These are phyloP conservation scores for Podabrus alpinus DNA, from an alignment of 2,888 invertebrate species.

Conservation along the genomic window DNA sequence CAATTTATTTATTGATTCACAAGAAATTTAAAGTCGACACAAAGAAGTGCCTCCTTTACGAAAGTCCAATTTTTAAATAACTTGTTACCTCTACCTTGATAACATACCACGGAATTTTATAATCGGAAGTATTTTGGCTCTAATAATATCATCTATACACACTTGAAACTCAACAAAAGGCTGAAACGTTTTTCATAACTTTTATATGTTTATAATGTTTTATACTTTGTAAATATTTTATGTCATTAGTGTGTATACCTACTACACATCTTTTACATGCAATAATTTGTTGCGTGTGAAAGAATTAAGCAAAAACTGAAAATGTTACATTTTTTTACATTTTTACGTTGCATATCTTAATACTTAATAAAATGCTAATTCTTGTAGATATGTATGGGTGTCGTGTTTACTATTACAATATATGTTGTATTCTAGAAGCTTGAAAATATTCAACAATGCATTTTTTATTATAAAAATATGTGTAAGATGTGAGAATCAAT, in stretches of 20 bases:
- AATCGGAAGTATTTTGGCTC: constrained; percentile 1
- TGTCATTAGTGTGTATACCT: neutral
- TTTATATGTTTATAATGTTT: constrained; percentile 16
- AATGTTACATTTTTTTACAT: neutral
- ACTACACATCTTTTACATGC: neutral
- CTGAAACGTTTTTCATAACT: constrained; percentile 14
- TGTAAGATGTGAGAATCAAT: neutral
- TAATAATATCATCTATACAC: neutral
- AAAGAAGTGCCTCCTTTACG: neutral
- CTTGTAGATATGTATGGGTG: constrained; percentile 4
- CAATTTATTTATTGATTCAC: neutral
- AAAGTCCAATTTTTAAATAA: neutral
- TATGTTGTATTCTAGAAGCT: neutral
- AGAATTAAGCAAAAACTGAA: neutral
- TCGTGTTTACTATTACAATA: neutral
- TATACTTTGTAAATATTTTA: constrained; percentile 13
- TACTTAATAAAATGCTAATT: neutral
- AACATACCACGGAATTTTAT: neutral
- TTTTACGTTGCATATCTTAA: neutral
- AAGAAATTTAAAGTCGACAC: no score
- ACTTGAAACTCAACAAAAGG: constrained; percentile 8
- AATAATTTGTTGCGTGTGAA: neutral
- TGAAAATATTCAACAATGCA: constrained; percentile 23
- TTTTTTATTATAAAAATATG: constrained; percentile 11
- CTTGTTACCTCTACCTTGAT: neutral